These are phyloP conservation scores for Steatocranus sp. DNA, from an alignment of 2,797 vertebrate genomes.

Conservation along the genomic window DNA sequence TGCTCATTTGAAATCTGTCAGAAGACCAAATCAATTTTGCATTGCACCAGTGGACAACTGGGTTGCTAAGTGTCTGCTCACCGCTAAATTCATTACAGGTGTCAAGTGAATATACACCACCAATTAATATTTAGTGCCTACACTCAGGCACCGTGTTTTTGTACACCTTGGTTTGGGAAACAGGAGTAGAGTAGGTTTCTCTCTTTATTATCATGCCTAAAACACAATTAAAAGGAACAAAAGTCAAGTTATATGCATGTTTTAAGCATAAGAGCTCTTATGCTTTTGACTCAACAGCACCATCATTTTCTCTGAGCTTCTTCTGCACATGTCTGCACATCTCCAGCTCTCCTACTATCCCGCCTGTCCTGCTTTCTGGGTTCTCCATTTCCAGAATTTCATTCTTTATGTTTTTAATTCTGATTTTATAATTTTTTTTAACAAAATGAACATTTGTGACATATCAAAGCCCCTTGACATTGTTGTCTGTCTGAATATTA, in stretches of 20 bases:
- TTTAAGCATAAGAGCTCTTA: not conserved
- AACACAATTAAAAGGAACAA: not conserved
- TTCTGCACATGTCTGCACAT: not conserved
- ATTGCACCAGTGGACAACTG: conserved; percentile 32
- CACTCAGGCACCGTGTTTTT: not conserved
- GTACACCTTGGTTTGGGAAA: not conserved
- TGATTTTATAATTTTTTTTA: not conserved
- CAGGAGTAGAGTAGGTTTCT: not conserved
- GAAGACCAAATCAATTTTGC: conserved; percentile 22
- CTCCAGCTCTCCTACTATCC: conserved; percentile 10
- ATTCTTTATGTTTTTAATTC: not conserved
- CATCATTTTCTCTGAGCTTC: not conserved
- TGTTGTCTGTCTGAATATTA: not conserved
- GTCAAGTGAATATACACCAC: not conserved
- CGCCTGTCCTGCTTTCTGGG: not conserved
- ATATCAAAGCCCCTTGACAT: not conserved
- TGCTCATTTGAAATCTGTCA: conserved; percentile 8
- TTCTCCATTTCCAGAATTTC: not conserved
- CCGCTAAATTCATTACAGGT: not conserved
- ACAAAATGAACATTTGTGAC: not conserved
- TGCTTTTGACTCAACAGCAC: not conserved
- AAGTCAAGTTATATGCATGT: not conserved
- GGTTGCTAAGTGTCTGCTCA: conserved; percentile 15
- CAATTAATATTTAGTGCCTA: not conserved
- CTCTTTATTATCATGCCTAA: not conserved